Conservation (phyloP, 2,888 invertebrate genomes). For the Sinelater perroti region DNA sequence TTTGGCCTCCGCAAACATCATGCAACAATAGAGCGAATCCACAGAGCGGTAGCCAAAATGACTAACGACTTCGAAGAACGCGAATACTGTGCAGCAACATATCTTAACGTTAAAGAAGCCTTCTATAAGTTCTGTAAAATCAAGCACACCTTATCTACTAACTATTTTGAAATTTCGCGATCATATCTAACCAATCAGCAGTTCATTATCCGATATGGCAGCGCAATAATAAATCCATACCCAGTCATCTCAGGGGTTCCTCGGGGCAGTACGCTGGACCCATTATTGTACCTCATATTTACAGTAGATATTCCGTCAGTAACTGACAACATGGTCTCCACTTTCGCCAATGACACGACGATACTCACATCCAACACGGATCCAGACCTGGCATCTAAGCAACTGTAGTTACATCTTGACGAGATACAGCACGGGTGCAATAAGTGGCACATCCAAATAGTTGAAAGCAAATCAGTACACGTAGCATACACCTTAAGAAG, state of each 20-base stretch:
- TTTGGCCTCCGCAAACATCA: too few species aligned
- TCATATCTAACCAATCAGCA: conserved; percentile 1
- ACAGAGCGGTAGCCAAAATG: conserved; percentile 7
- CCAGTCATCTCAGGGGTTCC: conserved; percentile 15
- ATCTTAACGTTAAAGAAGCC: neutral
- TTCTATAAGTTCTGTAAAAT: conserved; percentile 5
- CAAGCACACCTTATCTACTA: conserved; percentile 9
- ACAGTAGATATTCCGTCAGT: neutral
- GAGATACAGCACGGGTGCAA: conserved; percentile 18
- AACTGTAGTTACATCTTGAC: conserved; percentile 23
- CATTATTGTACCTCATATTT: conserved; percentile 4
- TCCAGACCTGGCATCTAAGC: neutral
- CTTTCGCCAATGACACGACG: conserved; percentile 12
- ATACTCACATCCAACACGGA: conserved; percentile 2
- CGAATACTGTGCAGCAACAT: conserved; percentile 4
- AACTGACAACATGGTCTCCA: conserved; percentile 8
- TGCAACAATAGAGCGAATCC: conserved; percentile 3
- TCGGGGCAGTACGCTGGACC: conserved; percentile 4
- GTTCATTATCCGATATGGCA: conserved; percentile 11
- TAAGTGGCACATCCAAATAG: conserved; percentile 38
- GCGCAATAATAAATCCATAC: conserved; percentile 7
- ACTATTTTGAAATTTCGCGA: conserved; percentile 1
- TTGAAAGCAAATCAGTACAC: conserved; percentile 37
- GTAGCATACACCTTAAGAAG: conserved; percentile 10
- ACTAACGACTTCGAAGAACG: neutral